Evolutionary conservation across 2,797 vertebrate species (phyloP).

Genomic region (Rhincodon typus): DNA sequence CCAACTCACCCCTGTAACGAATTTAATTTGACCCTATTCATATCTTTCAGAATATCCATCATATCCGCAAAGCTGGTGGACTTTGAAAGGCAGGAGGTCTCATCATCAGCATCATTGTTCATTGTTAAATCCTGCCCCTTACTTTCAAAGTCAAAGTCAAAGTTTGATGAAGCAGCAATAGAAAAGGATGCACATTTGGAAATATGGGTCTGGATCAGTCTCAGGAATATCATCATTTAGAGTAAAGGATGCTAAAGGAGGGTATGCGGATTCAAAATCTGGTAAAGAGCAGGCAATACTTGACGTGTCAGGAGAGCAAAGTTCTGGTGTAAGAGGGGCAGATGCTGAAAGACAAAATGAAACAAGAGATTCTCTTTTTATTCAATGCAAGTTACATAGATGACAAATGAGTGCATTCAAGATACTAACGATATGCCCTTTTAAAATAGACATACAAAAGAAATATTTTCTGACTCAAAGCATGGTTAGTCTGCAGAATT

Average conservation of each 20-base stretch:
- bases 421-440: neutral
- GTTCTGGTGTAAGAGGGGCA: conserved; percentile 75
- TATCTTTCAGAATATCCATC: conserved; percentile 96
- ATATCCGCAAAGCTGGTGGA: conserved; percentile 98
- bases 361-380: neutral
- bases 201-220: too few relatives aligned
- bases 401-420: neutral
- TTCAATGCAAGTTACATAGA: neutral
- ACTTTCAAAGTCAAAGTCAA: conserved; percentile 81
- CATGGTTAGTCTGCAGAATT: too few relatives aligned
- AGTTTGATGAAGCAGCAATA: conserved; percentile 76
- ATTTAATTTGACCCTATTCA: conserved; percentile 95
- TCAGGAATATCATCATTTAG: conserved; percentile 96
- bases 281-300: conserved; percentile 87
- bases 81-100: conserved; percentile 89
- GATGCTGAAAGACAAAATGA: conserved; percentile 57
- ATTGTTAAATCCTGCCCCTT: conserved; percentile 68
- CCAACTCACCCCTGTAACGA: conserved; percentile 1
- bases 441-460: too few relatives aligned
- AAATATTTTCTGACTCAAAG: too few relatives aligned
- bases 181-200: too few relatives aligned
- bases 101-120: conserved; percentile 76
- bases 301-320: conserved; percentile 87
- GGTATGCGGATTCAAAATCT: conserved; percentile 82
- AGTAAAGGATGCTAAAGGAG: conserved; percentile 89